Conservation (phyloP, 2,113 vertebrate species). For the Trichechus manatus region DNA sequence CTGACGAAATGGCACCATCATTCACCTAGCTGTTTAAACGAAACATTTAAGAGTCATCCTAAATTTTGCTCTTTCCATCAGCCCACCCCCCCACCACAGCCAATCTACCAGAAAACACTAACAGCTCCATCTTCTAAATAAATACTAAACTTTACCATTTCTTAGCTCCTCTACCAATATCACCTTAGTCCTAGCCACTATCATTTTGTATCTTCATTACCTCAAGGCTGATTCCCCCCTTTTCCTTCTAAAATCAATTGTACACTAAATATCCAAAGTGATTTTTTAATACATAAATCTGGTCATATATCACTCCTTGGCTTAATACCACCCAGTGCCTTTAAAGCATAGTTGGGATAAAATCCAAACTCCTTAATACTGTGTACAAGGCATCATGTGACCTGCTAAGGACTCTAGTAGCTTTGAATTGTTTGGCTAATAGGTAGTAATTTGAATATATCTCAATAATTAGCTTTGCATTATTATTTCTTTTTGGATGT, state of each 20-base stretch:
- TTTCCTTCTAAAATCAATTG: conserved; percentile 14
- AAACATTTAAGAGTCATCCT: not conserved
- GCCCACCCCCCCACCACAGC: not conserved
- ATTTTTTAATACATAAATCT: not conserved
- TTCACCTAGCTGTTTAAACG: not conserved
- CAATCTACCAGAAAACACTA: not conserved
- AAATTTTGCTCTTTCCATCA: not conserved
- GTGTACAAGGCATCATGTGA: not conserved
- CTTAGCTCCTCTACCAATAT: not conserved
- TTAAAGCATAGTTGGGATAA: too few species aligned
- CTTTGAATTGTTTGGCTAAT: not conserved
- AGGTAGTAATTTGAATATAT: not conserved
- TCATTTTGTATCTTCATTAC: not conserved
- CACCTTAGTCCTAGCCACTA: not conserved
- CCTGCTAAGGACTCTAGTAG: not conserved
- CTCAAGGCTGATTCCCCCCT: not conserved
- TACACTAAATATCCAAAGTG: not conserved
- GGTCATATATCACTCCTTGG: too few species aligned
- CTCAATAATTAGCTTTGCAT: not conserved
- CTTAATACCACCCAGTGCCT: too few species aligned
- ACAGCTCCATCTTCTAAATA: conserved; percentile 24
- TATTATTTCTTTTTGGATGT: conserved; percentile 3
- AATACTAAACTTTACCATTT: conserved; percentile 9
- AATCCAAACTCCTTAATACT: not conserved
- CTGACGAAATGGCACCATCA: not conserved